Evolutionary conservation across 1,140 invertebrate species (phyloP).

Genomic region (Zaprionus gabonicus): DNA sequence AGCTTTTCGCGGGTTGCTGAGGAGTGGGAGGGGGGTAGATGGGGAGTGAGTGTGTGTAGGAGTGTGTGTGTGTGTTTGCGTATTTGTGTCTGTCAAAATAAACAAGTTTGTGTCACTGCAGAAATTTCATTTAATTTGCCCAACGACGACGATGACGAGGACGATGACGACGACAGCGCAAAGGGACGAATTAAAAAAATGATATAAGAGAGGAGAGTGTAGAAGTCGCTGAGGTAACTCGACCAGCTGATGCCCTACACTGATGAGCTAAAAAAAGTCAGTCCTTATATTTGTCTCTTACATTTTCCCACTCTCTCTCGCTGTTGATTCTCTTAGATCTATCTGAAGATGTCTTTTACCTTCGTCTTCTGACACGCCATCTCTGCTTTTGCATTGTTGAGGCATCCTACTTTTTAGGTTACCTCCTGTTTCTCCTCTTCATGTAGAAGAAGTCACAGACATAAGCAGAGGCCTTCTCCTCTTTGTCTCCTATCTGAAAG

Average conservation of each 20-base stretch:
- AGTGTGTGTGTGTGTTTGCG: conserved; percentile 22
- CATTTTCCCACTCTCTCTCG: too few species aligned
- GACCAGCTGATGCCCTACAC: not conserved
- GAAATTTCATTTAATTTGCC: conserved; percentile 82
- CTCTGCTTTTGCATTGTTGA: too few species aligned
- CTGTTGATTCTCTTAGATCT: too few species aligned
- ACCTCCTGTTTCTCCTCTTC: too few species aligned
- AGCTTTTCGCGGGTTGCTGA: conserved; percentile 8
- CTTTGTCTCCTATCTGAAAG: too few species aligned
- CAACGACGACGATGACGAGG: conserved; percentile 60
- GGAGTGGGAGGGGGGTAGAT: not conserved
- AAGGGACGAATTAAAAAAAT: conserved; percentile 18
- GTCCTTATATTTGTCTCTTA: too few species aligned
- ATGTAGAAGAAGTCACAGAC: too few species aligned
- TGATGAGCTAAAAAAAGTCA: not conserved
- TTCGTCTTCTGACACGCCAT: too few species aligned
- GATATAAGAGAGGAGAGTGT: not conserved
- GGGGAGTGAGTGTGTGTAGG: conserved; percentile 4
- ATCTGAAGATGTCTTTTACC: too few species aligned
- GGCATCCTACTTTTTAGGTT: too few species aligned
- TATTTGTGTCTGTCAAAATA: conserved; percentile 75
- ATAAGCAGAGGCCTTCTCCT: too few species aligned
- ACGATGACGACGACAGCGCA: conserved; percentile 34
- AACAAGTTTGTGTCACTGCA: conserved; percentile 82
- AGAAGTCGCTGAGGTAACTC: not conserved